Conservation (phyloP, 2,888 invertebrate species). For the Sesia apiformis region DNA sequence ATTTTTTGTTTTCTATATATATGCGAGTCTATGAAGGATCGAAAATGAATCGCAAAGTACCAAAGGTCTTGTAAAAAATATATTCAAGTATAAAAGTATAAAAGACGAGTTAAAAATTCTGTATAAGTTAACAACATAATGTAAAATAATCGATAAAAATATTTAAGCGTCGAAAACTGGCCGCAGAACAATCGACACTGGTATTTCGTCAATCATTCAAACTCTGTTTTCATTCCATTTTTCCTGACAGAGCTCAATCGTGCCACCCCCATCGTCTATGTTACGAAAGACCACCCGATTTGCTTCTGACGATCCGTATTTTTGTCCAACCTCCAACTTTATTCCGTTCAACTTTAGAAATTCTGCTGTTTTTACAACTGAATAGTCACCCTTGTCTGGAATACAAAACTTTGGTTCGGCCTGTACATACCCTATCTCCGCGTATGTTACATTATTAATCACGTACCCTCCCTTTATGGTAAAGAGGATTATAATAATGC, state of each 20-base stretch:
- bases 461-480: constrained; percentile 21
- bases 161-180: constrained; percentile 7
- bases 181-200: constrained; percentile 26
- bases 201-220: constrained; percentile 27
- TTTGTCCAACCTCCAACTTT: background rate
- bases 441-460: constrained; percentile 19
- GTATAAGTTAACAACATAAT: too few relatives aligned
- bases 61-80: too few relatives aligned
- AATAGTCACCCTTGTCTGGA: constrained; percentile 13
- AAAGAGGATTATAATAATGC: constrained; percentile 35
- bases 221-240: constrained; percentile 30
- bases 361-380: constrained; percentile 6
- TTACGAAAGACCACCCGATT: background rate
- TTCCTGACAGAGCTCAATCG: constrained; percentile 14
- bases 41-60: too few relatives aligned
- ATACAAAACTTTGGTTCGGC: background rate
- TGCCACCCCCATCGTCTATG: background rate
- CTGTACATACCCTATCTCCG: constrained; percentile 8
- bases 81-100: too few relatives aligned
- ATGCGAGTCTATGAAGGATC: too few relatives aligned
- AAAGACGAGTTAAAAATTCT: too few relatives aligned
- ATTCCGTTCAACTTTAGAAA: background rate
- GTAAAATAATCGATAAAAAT: too few relatives aligned
- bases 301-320: background rate
- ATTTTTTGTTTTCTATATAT: too few relatives aligned